Conservation (phyloP, 2,113 vertebrate genomes). For the Cephalopholis sonnerati region DNA sequence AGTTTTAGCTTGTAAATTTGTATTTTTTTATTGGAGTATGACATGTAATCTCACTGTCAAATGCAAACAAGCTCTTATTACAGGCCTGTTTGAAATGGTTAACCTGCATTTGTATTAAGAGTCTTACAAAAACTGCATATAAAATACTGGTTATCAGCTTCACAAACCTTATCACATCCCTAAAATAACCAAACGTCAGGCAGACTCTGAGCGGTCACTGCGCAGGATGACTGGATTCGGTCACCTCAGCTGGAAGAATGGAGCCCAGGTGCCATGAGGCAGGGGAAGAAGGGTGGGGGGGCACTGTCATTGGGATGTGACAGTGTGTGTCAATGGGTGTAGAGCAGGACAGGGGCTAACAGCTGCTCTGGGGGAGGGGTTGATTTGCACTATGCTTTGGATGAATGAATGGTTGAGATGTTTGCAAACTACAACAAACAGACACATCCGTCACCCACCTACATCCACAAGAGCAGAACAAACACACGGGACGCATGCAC, state of each 20-base stretch:
- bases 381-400: slow-evolving; percentile 29
- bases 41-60: not conserved
- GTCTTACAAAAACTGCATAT: not conserved
- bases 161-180: not conserved
- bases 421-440: slow-evolving; percentile 29
- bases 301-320: slow-evolving; percentile 47
- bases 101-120: slow-evolving; percentile 9
- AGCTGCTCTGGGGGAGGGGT: slow-evolving; percentile 73
- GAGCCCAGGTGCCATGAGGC: slow-evolving; percentile 39
- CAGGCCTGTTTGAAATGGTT: not conserved
- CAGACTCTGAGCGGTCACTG: not conserved
- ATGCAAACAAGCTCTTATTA: not conserved
- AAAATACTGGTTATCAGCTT: not conserved
- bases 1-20: not conserved
- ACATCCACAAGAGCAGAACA: not conserved
- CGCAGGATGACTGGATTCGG: not conserved
- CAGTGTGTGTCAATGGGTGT: slow-evolving; percentile 42
- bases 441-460: slow-evolving; percentile 8
- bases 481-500: not conserved
- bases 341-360: slow-evolving; percentile 37
- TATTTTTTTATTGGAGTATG: not conserved
- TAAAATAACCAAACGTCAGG: not conserved
- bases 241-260: slow-evolving; percentile 48
- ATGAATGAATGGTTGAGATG: slow-evolving; percentile 41
- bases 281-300: not conserved